A percentile compares a stretch with the other conserved stretches of the same genome.
Conservation (phyloP, 1,140 invertebrate genomes). For the Copidosoma floridanum region DNA sequence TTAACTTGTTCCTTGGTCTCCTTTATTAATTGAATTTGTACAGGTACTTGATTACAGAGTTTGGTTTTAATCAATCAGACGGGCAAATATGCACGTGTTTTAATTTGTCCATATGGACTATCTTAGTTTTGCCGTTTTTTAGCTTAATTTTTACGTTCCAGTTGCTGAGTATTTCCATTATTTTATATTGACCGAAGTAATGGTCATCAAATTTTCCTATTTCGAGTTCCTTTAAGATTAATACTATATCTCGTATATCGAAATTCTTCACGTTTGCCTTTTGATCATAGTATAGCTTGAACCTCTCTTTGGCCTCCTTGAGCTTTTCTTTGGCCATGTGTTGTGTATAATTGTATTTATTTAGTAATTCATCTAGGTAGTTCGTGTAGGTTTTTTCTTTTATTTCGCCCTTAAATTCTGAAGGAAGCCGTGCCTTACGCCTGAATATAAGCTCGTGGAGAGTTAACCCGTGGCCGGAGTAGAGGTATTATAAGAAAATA, state of each 20-base stretch:
- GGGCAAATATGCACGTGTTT: not conserved
- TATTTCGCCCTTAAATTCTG: not conserved
- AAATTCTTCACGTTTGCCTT: conserved; percentile 19
- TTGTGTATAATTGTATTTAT: conserved; percentile 16
- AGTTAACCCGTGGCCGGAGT: conserved; percentile 35
- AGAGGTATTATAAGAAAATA: conserved; percentile 32
- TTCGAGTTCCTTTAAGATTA: conserved; percentile 17
- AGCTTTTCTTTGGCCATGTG: conserved; percentile 2
- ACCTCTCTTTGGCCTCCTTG: conserved; percentile 24
- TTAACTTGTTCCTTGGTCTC: no score
- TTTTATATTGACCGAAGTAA: conserved; percentile 1
- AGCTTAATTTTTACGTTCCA: not conserved
- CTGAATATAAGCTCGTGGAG: conserved; percentile 42
- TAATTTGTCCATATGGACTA: not conserved
- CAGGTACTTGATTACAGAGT: no score
- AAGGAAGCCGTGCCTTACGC: conserved; percentile 23
- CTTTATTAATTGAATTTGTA: no score
- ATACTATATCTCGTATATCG: conserved; percentile 11
- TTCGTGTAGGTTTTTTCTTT: conserved; percentile 11
- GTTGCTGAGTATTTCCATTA: not conserved
- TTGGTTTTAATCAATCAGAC: no score
- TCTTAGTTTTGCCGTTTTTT: not conserved
- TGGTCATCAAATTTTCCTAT: conserved; percentile 18
- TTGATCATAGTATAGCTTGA: conserved; percentile 25
- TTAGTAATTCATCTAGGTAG: conserved; percentile 21